These are phyloP conservation scores for Tribolium castaneum DNA, from an alignment of 1,140 invertebrate genomes.

Conservation along the genomic window DNA sequence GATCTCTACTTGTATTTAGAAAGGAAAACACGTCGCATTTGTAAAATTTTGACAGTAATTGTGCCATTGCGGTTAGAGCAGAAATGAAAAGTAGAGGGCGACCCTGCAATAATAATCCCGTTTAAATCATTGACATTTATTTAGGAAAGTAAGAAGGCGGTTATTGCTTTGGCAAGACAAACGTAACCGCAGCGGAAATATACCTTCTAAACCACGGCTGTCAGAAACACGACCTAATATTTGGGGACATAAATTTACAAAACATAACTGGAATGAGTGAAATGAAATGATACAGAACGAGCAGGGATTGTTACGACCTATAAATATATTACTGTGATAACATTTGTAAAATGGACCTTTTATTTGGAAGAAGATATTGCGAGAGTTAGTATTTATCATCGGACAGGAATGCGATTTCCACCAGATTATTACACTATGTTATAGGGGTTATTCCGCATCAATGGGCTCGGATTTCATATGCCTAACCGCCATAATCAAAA, in stretches of 20 bases:
- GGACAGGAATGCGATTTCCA: conserved; percentile 53
- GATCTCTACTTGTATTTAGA: too few species aligned
- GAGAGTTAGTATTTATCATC: conserved; percentile 55
- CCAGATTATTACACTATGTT: conserved; percentile 51
- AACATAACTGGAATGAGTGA: conserved; percentile 60
- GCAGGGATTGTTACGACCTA: conserved; percentile 47
- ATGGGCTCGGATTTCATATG: conserved; percentile 40
- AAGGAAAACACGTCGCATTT: not conserved
- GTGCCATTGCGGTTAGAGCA: conserved; percentile 26
- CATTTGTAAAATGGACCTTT: conserved; percentile 55
- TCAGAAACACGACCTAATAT: conserved; percentile 60
- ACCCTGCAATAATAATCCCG: conserved; percentile 44
- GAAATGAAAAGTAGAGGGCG: conserved; percentile 30
- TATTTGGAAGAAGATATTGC: conserved; percentile 47
- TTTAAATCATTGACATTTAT: conserved; percentile 55
- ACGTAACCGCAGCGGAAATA: conserved; percentile 48
- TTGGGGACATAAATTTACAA: conserved; percentile 62
- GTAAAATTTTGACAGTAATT: conserved; percentile 27
- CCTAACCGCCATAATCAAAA: conserved; percentile 36
- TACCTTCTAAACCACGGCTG: conserved; percentile 52
- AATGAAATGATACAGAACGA: conserved; percentile 49
- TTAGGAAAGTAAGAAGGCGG: conserved; percentile 50
- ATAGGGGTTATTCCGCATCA: conserved; percentile 42
- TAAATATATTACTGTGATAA: conserved; percentile 55
- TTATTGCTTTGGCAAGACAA: conserved; percentile 41